Base-by-base conservation (phyloP, 1,140 invertebrate genomes). In the Lucilia sericata region DNA sequence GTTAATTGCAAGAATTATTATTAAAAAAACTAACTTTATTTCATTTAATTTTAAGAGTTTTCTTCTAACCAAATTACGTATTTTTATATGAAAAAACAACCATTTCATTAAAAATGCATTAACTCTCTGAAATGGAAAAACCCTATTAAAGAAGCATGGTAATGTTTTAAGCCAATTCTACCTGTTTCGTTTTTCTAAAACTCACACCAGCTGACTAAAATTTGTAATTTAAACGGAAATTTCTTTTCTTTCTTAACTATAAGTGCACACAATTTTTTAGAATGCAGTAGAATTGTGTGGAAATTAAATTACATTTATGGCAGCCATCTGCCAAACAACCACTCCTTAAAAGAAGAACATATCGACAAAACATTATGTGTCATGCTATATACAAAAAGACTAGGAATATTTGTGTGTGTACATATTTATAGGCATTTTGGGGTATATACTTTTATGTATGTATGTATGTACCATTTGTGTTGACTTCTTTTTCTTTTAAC, bases 321-420 rank as follows among this genome's bases (percentile, higher is more conserved):
- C 65, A 70, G 21, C 65, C 21, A 12, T 70, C 65, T 70, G 65
- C n/a, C 65, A 70, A 30, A 30, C 25, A 30, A 70, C 65, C 65
- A 25, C 65, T 70, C 65, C 65, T 70, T 70, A 21, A 70, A 42
- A 30, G 1, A 30, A 30, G 25, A 42, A 25, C 65, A 9, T 21
- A 70, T 70, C 65, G 65, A 70, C 19, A 70, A 70, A 70, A 70
- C 65, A 19, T 21, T 25, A n/a, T 70, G n/a, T 21, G 65, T 70
- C 19, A 70, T 70, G 5, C 65, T 21, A 21, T 70, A 30, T 30
- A 30, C 25, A 30, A 30, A 3, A 30, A 30, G 1, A 30, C 25
- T 30, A 30, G 25, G 25, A 30, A 30, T 30, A 30, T 30, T 30
- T 30, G 25, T 30, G 25, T 30, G 25, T 30, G n/a, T 21, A 70